Percentiles rank a stretch among this genome's conserved stretches.
These are phyloP conservation scores for Eufriesea mexicana DNA, from an alignment of 1,140 invertebrate genomes.

Conservation along the genomic window DNA sequence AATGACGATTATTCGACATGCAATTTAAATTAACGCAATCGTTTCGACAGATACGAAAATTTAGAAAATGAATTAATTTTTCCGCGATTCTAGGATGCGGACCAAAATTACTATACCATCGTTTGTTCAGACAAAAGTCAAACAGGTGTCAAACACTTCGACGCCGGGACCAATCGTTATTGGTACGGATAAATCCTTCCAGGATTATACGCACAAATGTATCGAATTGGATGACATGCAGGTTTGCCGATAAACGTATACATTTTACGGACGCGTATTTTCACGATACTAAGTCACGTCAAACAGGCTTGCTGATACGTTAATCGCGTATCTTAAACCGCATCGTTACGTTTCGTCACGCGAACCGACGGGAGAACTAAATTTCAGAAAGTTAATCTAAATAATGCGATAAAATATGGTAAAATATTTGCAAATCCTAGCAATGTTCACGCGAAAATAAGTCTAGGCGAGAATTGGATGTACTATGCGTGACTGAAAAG, in stretches of 20 bases:
- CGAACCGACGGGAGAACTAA: neutral
- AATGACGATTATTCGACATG: too few species aligned
- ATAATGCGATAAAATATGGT: too few species aligned
- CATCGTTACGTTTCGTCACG: neutral
- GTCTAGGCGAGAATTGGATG: too few species aligned
- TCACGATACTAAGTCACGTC: neutral
- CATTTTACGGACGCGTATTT: slow-evolving; percentile 9
- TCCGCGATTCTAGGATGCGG: too few species aligned
- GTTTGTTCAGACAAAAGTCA: neutral
- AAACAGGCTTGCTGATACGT: slow-evolving; percentile 6
- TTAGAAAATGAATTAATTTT: too few species aligned
- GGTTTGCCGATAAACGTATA: slow-evolving; percentile 13
- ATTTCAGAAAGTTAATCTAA: neutral
- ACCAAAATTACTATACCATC: neutral
- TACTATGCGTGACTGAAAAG: too few species aligned
- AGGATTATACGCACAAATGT: slow-evolving; percentile 31
- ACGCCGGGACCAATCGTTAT: neutral
- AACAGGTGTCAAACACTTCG: neutral
- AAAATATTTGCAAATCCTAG: too few species aligned
- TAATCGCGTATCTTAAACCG: slow-evolving; percentile 4
- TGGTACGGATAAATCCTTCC: slow-evolving; percentile 17
- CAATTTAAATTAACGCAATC: too few species aligned
- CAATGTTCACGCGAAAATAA: too few species aligned
- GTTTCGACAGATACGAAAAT: too few species aligned
- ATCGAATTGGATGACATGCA: slow-evolving; percentile 15